A percentile compares a stretch with the other conserved stretches of the same genome.
Conservation (phyloP, 2,797 vertebrate genomes). For the Pelochelys cantorii region DNA sequence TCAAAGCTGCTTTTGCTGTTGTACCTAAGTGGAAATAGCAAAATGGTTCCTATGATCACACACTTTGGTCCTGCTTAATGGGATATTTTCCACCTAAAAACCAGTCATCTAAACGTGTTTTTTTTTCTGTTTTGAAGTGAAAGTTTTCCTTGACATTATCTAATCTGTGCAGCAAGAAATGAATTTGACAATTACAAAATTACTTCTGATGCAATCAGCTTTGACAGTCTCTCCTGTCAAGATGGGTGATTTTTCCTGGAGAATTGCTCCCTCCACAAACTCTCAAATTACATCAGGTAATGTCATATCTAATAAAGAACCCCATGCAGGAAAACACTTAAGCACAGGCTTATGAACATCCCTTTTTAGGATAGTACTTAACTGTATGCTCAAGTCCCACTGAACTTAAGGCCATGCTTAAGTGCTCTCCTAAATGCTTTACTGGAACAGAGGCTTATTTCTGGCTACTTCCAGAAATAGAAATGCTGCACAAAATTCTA, state of each 20-base stretch:
- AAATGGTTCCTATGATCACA: constrained; percentile 19
- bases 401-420: constrained; percentile 43
- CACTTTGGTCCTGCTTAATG: constrained; percentile 5
- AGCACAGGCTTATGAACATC: constrained; percentile 50
- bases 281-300: not conserved
- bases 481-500: too few species aligned
- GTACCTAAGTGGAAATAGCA: not conserved
- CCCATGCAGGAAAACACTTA: constrained; percentile 16
- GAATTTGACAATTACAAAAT: constrained; percentile 33
- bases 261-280: constrained; percentile 46
- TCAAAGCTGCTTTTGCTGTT: constrained; percentile 3
- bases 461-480: too few species aligned
- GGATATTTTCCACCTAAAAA: not conserved
- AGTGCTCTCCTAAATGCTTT: constrained; percentile 53
- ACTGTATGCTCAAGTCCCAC: fast-evolving
- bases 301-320: constrained; percentile 5
- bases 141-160: not conserved
- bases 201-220: constrained; percentile 25
- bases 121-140: not conserved
- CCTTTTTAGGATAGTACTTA: constrained; percentile 2
- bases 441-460: not conserved
- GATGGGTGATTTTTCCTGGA: constrained; percentile 19
- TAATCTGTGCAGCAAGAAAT: constrained; percentile 21
- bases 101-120: not conserved
- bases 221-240: constrained; percentile 46